phyloP scores from a whole-genome alignment of 1,140 invertebrate genomes.

The Drosophila kikkawai region DNA sequence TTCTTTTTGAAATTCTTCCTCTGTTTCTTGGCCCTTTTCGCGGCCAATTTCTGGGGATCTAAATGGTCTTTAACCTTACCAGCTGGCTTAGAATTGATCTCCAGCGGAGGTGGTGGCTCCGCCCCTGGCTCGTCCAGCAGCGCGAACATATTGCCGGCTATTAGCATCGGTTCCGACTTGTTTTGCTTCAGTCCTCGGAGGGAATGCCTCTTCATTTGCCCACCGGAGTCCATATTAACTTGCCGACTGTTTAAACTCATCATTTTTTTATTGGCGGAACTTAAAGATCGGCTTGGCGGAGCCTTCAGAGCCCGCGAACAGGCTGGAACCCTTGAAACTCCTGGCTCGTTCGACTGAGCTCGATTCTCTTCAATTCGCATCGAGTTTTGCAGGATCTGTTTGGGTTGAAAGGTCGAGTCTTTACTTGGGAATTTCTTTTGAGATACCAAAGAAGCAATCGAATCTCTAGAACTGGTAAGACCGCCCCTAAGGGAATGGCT shows the following conservation, averaged over 20 bases:
- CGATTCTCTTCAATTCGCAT: background rate
- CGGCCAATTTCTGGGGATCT: background rate
- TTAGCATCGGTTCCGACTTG: no score
- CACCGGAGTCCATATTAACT: background rate
- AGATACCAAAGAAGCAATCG: background rate
- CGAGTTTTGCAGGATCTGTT: background rate
- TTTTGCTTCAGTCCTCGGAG: background rate
- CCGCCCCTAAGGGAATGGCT: no score
- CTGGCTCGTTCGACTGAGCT: background rate
- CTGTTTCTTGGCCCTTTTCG: background rate
- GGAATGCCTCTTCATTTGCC: background rate
- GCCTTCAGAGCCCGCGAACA: background rate
- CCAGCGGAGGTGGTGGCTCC: no score
- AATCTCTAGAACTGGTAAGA: background rate
- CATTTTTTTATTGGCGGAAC: background rate
- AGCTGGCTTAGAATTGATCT: no score
- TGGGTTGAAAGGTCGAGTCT: background rate
- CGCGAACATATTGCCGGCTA: background rate
- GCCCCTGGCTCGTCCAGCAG: background rate
- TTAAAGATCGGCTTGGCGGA: background rate
- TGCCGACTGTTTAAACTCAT: background rate
- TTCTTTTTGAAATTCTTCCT: background rate
- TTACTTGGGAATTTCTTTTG: accelerated
- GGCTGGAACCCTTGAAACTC: no score
- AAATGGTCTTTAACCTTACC: background rate